Percentiles rank a stretch among this genome's conserved stretches.
Conservation (phyloP, 2,797 vertebrate genomes). For the Tinamus major region DNA sequence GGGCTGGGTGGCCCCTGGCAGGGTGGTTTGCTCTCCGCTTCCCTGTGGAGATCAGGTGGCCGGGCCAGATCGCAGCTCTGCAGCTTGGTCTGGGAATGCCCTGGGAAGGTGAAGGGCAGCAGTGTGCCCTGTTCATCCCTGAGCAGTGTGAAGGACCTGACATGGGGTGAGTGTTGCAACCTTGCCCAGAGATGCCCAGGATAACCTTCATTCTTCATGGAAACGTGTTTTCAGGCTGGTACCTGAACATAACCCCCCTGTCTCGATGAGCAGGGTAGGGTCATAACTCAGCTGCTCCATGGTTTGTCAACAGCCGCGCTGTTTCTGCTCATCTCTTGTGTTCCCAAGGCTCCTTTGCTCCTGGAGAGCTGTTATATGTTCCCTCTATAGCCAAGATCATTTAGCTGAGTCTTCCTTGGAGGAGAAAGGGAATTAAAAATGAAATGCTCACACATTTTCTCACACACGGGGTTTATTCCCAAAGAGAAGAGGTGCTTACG, state of each 20-base stretch:
- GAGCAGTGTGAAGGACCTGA: not conserved
- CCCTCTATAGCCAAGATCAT: not conserved
- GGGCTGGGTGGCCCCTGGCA: not conserved
- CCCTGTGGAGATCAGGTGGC: not conserved
- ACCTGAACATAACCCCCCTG: not conserved
- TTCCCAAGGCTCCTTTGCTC: not conserved
- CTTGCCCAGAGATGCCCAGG: not conserved
- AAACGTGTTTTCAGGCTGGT: not conserved
- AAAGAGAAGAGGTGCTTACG: not conserved
- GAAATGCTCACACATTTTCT: not conserved
- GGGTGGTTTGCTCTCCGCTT: not conserved
- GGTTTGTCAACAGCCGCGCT: too few relatives aligned
- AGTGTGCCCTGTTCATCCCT: not conserved
- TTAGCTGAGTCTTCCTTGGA: not conserved
- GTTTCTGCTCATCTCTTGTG: not conserved
- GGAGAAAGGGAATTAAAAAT: not conserved
- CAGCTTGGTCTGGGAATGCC: not conserved
- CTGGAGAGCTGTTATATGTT: not conserved
- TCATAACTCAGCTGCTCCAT: not conserved
- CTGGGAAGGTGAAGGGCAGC: not conserved
- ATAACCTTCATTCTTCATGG: accelerated
- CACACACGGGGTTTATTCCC: not conserved
- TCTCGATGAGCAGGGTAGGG: too few relatives aligned
- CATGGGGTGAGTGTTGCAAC: too few relatives aligned
- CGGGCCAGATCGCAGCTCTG: not conserved